phyloP scores from a whole-genome alignment of 2,888 invertebrate species.

The Leptinotarsa peninsularis region DNA sequence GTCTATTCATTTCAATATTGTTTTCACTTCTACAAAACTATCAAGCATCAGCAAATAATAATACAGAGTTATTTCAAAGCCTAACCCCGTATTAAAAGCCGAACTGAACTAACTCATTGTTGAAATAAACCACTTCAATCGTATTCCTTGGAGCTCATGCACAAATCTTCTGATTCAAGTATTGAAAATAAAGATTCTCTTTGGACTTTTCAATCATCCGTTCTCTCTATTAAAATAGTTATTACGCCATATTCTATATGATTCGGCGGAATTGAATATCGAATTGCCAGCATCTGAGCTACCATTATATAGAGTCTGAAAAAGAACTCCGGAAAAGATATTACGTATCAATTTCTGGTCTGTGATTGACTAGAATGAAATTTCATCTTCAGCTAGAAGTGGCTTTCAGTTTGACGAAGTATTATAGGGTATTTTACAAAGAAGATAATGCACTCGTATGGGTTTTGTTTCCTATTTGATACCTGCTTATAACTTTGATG shows the following conservation, averaged over 20 bases:
- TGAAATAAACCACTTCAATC: neutral
- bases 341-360: neutral
- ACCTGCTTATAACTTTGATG: too few species aligned
- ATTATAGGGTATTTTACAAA: too few species aligned
- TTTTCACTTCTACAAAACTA: too few species aligned
- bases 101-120: neutral
- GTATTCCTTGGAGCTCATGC: neutral
- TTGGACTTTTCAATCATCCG: neutral
- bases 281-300: constrained; percentile 4
- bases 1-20: too few species aligned
- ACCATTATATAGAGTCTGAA: neutral
- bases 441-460: too few species aligned
- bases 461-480: too few species aligned
- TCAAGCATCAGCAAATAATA: too few species aligned
- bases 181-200: constrained; percentile 4
- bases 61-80: too few species aligned
- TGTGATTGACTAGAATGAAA: too few species aligned
- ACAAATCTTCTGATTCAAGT: neutral
- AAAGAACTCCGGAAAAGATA: neutral
- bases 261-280: constrained; percentile 9
- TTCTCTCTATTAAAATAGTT: constrained; percentile 3
- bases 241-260: neutral
- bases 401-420: too few species aligned
- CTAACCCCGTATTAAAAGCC: neutral
- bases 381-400: too few species aligned